Evolutionary conservation across 2,113 vertebrate genomes (phyloP).

Genomic region (Antennarius striatus): DNA sequence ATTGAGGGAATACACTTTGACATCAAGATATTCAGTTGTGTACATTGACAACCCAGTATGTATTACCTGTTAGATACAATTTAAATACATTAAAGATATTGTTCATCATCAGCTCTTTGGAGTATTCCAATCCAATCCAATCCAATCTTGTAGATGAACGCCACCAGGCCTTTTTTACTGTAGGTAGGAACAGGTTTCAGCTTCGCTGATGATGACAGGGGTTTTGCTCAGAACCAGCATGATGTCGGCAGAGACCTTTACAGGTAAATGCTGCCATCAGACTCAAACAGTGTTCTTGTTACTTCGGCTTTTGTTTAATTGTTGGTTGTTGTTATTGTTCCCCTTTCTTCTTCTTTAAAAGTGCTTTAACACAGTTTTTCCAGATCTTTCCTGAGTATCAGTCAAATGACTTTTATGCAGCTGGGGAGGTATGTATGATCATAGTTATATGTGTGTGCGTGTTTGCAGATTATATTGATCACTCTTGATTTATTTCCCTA

Average conservation of each 20-base stretch:
- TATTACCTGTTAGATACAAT: conserved; percentile 8
- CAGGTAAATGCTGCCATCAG: conserved; percentile 62
- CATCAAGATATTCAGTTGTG: conserved; percentile 82
- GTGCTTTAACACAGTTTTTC: conserved; percentile 84
- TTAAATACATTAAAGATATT: not conserved
- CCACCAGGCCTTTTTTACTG: not conserved
- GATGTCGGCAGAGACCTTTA: conserved; percentile 82
- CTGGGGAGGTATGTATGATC: conserved; percentile 79
- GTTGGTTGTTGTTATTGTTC: not conserved
- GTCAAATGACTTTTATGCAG: conserved; percentile 85
- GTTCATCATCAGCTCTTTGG: not conserved
- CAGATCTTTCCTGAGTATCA: conserved; percentile 86
- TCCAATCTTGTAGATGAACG: too few relatives aligned
- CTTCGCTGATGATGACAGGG: conserved; percentile 75
- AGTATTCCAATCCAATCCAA: too few relatives aligned
- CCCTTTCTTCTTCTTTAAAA: conserved; percentile 51
- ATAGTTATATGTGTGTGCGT: too few relatives aligned
- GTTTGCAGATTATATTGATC: not conserved
- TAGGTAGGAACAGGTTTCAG: conserved; percentile 87
- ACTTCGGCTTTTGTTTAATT: not conserved
- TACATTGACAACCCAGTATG: conserved; percentile 84
- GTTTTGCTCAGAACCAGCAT: conserved; percentile 80
- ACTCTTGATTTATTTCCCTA: not conserved
- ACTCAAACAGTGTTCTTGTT: not conserved
- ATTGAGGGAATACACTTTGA: conserved; percentile 80